Conservation (phyloP, 2,113 vertebrate genomes). For the Lanius ludovicianus region DNA sequence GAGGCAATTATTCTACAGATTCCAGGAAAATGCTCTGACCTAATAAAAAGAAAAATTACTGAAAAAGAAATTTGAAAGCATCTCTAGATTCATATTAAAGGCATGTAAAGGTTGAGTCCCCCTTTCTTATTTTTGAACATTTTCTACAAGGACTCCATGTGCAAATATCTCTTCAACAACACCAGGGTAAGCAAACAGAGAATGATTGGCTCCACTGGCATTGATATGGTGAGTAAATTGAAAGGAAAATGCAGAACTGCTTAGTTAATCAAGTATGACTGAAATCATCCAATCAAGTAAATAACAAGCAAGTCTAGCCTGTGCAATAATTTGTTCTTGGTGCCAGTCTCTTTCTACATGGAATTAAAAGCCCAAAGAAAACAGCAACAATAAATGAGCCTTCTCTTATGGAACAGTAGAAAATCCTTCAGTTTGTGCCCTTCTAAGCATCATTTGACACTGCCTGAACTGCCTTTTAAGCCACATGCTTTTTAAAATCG, state of each 20-base stretch:
- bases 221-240: not conserved
- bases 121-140: not conserved
- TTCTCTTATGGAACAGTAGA: not conserved
- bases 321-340: not conserved
- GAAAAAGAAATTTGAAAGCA: not conserved
- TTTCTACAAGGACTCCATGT: not conserved
- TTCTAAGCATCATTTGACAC: not conserved
- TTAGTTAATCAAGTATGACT: slow-evolving; percentile 4
- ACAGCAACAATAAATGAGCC: not conserved
- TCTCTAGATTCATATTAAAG: not conserved
- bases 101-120: not conserved
- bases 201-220: not conserved
- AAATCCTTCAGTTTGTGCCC: not conserved
- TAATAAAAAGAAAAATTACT: not conserved
- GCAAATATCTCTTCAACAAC: not conserved
- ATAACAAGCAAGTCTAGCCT: not conserved
- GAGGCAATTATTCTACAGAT: not conserved
- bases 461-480: not conserved
- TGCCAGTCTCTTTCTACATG: not conserved
- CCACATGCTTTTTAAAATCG: not conserved
- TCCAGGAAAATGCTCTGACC: not conserved
- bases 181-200: not conserved
- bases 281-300: slow-evolving; percentile 16
- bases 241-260: not conserved
- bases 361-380: not conserved